phyloP scores from a whole-genome alignment of 2,113 vertebrate genomes.

The Toxotes jaculatrix region DNA sequence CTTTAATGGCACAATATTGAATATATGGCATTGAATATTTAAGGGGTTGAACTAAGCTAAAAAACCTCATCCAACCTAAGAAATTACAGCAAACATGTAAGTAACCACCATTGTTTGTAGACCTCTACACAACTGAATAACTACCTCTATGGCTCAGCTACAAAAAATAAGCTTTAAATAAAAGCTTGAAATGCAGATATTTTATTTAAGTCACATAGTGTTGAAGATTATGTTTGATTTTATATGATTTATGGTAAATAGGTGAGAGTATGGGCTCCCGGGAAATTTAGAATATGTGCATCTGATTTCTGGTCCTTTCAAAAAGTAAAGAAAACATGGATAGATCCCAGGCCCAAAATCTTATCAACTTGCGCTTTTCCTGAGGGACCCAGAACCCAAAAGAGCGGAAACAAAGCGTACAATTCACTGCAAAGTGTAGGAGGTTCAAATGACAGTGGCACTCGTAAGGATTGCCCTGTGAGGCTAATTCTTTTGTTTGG shows the following conservation, averaged over 20 bases:
- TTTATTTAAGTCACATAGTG: constrained; percentile 47
- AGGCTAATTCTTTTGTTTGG: not conserved
- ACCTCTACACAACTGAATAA: constrained; percentile 52
- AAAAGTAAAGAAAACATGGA: constrained; percentile 10
- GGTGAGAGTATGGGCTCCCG: not conserved
- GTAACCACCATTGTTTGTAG: constrained; percentile 26
- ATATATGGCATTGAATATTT: constrained; percentile 43
- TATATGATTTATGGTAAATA: not conserved
- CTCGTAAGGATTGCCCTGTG: not conserved
- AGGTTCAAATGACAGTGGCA: not conserved
- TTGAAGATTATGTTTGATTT: constrained; percentile 8
- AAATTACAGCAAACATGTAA: constrained; percentile 39
- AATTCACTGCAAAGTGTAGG: not conserved
- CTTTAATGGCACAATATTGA: constrained; percentile 43
- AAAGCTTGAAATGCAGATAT: constrained; percentile 51
- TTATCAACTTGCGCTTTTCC: constrained; percentile 4
- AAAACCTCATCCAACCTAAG: constrained; percentile 41
- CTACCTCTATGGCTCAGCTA: constrained; percentile 61
- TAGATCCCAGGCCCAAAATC: not conserved
- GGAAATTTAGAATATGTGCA: constrained; percentile 14
- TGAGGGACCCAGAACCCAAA: not conserved
- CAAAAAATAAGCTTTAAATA: constrained; percentile 45
- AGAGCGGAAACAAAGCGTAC: not conserved
- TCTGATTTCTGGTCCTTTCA: not conserved
- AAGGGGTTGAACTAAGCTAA: constrained; percentile 42